Base-by-base conservation (phyloP, 2,797 vertebrate genomes). In the Diceros bicornis region DNA sequence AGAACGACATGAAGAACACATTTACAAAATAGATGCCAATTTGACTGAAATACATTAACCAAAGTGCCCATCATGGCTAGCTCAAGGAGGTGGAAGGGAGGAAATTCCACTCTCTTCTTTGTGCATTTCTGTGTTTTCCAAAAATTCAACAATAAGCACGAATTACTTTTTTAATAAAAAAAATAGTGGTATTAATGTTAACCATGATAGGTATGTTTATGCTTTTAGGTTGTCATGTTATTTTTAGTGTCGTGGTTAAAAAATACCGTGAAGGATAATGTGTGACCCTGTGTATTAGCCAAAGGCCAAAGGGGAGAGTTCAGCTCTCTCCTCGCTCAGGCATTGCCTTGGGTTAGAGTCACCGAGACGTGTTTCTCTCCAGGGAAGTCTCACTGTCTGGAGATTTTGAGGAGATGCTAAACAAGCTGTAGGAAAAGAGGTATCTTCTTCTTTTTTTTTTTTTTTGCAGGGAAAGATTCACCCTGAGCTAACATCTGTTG, bases 261-360 rank as follows among this genome's bases (percentile, higher is more conserved):
- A 87, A 52, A 84, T 29, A n/a, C 23, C 27, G 6, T 0, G 13
- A 87, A 79, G 44, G 62, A 18, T 83, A 75, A 66, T 10, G 44
- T 74, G 66, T 74, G 57, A 84, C 23, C 41, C 4, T 66, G 7
- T 29, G 23, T 6, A 52, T 59, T 47, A 69, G 55, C 27, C 44
- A 69, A 69, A 89, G 88, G 87, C 92, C 61, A 68, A 74, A 84
- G 57, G 57, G 57, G 25, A 91, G 18, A 94, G 41, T 37, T 78
- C 27, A 81, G 4, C 32, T 18, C 16, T 91, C 11, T 85, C 27
- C n/a, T 88, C 34, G 52, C n/a, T 62, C 29, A 27, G 72, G 16
- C 18, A 29, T 44, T 57, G 23, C 89, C n/a, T 69, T 72, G 20
- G 20, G 52, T 86, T n/a, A 72, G 62, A 68, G n/a, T 91, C 82